These are phyloP conservation scores for Barypeithes pellucidus DNA, from an alignment of 2,888 invertebrate species.

Conservation along the genomic window DNA sequence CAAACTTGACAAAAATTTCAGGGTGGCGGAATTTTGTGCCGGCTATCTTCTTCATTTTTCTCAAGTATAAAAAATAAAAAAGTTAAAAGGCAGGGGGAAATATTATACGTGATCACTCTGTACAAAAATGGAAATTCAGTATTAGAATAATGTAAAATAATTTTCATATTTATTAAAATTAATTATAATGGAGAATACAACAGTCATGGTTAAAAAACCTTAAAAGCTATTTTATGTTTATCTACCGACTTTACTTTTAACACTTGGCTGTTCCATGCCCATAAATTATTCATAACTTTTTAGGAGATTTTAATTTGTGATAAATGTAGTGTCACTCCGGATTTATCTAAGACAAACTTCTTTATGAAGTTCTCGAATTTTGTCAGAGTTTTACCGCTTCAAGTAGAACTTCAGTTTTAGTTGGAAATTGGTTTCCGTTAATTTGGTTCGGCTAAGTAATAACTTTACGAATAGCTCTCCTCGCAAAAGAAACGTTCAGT, in stretches of 20 bases:
- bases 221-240: constrained; percentile 5
- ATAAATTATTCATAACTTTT: constrained; percentile 11
- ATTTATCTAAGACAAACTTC: not conserved
- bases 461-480: too few species aligned
- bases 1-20: too few species aligned
- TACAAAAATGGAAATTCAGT: too few species aligned
- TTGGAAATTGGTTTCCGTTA: constrained; percentile 14
- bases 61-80: too few species aligned
- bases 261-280: not conserved
- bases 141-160: too few species aligned
- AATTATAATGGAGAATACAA: not conserved
- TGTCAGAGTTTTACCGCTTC: not conserved
- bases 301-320: not conserved
- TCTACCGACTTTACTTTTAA: not conserved
- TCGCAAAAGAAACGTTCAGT: too few species aligned
- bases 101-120: too few species aligned
- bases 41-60: too few species aligned
- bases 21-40: too few species aligned
- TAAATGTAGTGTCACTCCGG: not conserved
- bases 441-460: not conserved
- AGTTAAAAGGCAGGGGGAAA: too few species aligned
- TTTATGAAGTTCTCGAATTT: not conserved
- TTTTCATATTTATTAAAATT: too few species aligned
- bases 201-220: not conserved
- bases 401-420: constrained; percentile 1